Conservation (phyloP, 2,797 vertebrate species). For the Pogonophryne albipinna region DNA sequence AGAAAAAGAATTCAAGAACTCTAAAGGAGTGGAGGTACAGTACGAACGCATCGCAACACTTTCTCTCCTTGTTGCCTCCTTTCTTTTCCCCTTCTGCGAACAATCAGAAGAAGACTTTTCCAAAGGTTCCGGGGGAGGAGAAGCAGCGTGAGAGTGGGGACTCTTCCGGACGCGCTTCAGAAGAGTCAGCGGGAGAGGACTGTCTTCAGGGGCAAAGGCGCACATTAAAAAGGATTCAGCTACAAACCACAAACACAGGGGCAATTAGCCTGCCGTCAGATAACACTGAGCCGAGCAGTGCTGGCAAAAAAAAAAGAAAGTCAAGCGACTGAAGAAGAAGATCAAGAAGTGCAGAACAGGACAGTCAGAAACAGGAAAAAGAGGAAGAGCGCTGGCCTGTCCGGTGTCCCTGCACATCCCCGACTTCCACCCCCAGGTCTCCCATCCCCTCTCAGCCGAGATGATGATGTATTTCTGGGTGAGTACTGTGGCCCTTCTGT, state of each 20-base stretch:
- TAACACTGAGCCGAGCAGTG: conserved; percentile 36
- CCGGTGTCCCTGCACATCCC: conserved; percentile 50
- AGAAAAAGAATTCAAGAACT: conserved; percentile 50
- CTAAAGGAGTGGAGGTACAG: conserved; percentile 47
- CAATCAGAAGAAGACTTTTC: conserved; percentile 45
- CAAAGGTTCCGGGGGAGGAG: conserved; percentile 52
- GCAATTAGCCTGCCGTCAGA: conserved; percentile 40
- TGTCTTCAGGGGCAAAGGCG: conserved; percentile 51
- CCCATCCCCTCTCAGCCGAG: conserved; percentile 56
- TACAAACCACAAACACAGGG: conserved; percentile 49
- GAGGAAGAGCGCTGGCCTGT: conserved; percentile 55
- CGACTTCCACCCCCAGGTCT: conserved; percentile 49
- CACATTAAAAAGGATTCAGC: conserved; percentile 52
- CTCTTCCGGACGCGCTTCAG: conserved; percentile 50
- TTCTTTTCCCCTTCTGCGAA: conserved; percentile 36
- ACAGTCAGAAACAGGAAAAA: conserved; percentile 31
- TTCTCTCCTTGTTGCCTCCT: conserved; percentile 41
- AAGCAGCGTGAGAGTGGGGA: conserved; percentile 45
- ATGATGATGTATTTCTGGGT: conserved; percentile 85
- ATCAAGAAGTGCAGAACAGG: conserved; percentile 23
- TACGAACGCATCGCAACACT: conserved; percentile 46
- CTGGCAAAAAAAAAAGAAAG: conserved; percentile 5
- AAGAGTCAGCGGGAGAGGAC: conserved; percentile 41
- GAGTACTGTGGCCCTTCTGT: conserved; percentile 66
- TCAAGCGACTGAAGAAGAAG: conserved; percentile 42